These are phyloP conservation scores for Ptilorrhoa leucosticta DNA, from an alignment of 2,113 vertebrate genomes.

Conservation along the genomic window DNA sequence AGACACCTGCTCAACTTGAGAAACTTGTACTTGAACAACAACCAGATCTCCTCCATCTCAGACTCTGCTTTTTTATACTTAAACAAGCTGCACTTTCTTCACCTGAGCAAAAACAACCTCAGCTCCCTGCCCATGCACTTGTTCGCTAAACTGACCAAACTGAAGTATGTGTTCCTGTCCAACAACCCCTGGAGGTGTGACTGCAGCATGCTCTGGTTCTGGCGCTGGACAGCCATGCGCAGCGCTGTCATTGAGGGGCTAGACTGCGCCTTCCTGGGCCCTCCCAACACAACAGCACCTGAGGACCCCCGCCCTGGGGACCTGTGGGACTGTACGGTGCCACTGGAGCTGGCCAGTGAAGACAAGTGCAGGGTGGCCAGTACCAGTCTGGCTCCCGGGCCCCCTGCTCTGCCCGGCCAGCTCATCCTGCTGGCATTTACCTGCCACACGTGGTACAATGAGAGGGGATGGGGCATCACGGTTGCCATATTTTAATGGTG, in stretches of 20 bases:
- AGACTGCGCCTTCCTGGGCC: background rate
- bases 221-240: background rate
- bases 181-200: slow-evolving; percentile 61
- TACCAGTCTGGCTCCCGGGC: background rate
- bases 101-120: slow-evolving; percentile 63
- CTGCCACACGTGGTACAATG: background rate
- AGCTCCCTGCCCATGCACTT: slow-evolving; percentile 25
- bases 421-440: background rate
- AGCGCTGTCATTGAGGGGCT: background rate
- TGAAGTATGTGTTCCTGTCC: slow-evolving; percentile 29
- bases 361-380: background rate
- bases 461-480: background rate
- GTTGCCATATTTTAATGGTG: background rate
- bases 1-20: slow-evolving; percentile 34
- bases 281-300: background rate
- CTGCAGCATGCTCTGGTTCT: slow-evolving; percentile 48
- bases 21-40: slow-evolving; percentile 67
- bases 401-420: background rate
- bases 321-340: background rate
- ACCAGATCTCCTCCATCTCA: slow-evolving; percentile 20
- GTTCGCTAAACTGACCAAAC: background rate
- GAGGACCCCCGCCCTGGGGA: fast-evolving
- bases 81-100: slow-evolving; percentile 53
- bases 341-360: background rate
- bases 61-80: slow-evolving; percentile 27